Evolutionary conservation across 2,113 vertebrate species (phyloP).

Genomic region (Tretioscincus oriximinensis): DNA sequence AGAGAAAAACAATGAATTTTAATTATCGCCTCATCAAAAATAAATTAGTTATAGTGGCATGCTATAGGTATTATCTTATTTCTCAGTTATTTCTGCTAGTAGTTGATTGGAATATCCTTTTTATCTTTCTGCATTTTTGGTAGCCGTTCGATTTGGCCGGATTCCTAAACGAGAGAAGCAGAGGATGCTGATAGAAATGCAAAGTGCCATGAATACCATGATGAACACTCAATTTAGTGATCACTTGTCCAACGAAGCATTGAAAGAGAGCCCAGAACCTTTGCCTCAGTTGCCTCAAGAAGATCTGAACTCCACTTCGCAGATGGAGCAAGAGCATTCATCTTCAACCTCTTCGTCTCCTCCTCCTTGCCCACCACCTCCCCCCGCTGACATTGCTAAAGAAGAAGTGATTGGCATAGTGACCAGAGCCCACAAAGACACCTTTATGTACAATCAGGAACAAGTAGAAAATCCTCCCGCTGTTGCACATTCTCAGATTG

Average conservation of each 20-base stretch:
- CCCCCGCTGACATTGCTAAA: slow-evolving; percentile 84
- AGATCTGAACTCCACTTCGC: slow-evolving; percentile 68
- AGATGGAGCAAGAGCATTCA: slow-evolving; percentile 68
- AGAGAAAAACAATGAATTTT: neutral
- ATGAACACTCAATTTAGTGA: slow-evolving; percentile 84
- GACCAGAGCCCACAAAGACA: slow-evolving; percentile 79
- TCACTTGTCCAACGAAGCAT: slow-evolving; percentile 68
- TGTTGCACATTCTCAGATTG: slow-evolving; percentile 57
- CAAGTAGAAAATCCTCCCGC: slow-evolving; percentile 67
- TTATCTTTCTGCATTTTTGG: slow-evolving; percentile 8
- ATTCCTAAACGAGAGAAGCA: slow-evolving; percentile 98
- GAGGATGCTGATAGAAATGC: slow-evolving; percentile 97
- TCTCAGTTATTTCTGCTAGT: neutral
- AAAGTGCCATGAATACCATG: slow-evolving; percentile 97
- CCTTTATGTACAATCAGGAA: slow-evolving; percentile 85
- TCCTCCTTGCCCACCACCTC: slow-evolving; percentile 63
- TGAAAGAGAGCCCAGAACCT: slow-evolving; percentile 70
- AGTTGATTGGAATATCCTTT: neutral
- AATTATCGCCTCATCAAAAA: neutral
- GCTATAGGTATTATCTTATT: neutral
- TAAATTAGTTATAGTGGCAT: neutral
- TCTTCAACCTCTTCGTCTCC: neutral
- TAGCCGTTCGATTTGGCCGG: slow-evolving; percentile 96
- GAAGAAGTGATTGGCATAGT: slow-evolving; percentile 80
- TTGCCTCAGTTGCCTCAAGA: slow-evolving; percentile 62